Conservation (phyloP, 2,888 invertebrate genomes). For the Carpatolechia fugitivella region DNA sequence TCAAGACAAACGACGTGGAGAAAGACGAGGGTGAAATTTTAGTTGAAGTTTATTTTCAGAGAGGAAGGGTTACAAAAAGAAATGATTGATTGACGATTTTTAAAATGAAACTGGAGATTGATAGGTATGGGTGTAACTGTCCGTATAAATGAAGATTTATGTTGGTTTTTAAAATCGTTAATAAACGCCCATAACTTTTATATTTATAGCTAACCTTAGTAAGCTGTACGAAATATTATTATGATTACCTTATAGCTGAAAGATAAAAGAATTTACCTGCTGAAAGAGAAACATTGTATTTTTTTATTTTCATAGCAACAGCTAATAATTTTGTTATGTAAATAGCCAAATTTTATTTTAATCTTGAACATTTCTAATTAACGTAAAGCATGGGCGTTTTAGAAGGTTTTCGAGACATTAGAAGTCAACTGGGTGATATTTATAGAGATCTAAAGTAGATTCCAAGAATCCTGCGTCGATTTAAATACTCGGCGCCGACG, state of each 20-base stretch:
- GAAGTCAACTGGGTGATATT: constrained; percentile 8
- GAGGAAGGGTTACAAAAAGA: constrained; percentile 29
- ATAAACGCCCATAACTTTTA: constrained; percentile 14
- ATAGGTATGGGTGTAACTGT: constrained; percentile 25
- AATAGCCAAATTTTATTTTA: no score
- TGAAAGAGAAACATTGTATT: no score
- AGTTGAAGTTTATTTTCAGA: constrained; percentile 20
- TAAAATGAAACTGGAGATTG: constrained; percentile 28
- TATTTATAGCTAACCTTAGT: background rate
- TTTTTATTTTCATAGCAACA: no score
- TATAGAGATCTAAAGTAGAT: constrained; percentile 8
- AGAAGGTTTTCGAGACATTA: background rate
- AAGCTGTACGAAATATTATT: background rate
- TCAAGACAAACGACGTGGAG: constrained; percentile 54
- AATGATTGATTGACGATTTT: constrained; percentile 40
- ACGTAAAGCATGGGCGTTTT: background rate
- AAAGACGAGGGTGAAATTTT: constrained; percentile 46
- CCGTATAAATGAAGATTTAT: constrained; percentile 11
- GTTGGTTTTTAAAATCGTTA: background rate
- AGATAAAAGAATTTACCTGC: background rate
- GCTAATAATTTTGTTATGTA: no score
- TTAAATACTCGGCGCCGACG: constrained; percentile 48
- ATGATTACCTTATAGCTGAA: background rate
- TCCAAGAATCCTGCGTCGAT: constrained; percentile 21
- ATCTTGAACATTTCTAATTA: constrained; percentile 9